Percentiles rank a stretch among this genome's conserved stretches.
phyloP scores from a whole-genome alignment of 2,113 vertebrate genomes.

The Catharus minimus region DNA sequence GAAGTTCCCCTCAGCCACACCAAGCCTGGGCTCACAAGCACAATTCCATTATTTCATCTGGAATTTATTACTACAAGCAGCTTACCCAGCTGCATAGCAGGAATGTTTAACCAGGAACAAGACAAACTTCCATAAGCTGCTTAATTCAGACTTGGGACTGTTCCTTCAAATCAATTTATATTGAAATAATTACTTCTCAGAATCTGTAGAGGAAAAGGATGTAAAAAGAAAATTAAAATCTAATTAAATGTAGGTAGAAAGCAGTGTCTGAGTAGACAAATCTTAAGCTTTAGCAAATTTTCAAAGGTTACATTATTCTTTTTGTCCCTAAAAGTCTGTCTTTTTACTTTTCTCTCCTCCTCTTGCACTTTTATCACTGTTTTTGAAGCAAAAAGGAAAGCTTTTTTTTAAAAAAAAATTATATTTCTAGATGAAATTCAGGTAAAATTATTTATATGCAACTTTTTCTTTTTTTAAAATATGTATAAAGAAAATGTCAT shows the following conservation, averaged over 20 bases:
- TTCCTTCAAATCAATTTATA: constrained; percentile 65
- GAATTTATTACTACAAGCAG: constrained; percentile 1
- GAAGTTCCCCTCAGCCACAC: neutral
- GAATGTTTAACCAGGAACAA: constrained; percentile 59
- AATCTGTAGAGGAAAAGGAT: constrained; percentile 62
- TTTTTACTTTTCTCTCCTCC: neutral
- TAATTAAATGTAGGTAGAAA: constrained; percentile 70
- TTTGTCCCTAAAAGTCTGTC: neutral
- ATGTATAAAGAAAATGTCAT: neutral
- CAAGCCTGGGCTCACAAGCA: neutral
- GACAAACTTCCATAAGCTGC: constrained; percentile 69
- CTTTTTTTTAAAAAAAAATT: neutral
- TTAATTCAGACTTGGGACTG: constrained; percentile 68
- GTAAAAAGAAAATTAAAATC: constrained; percentile 73
- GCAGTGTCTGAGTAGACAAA: constrained; percentile 46
- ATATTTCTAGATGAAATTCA: neutral
- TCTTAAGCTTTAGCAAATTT: constrained; percentile 63
- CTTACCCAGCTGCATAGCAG: constrained; percentile 5
- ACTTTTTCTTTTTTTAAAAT: neutral
- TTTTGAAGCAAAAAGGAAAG: neutral
- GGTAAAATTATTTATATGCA: neutral
- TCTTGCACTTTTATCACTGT: neutral
- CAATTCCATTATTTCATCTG: constrained; percentile 18
- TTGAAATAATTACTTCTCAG: constrained; percentile 68
- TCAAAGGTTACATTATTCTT: constrained; percentile 60